phyloP scores from a whole-genome alignment of 2,888 invertebrate genomes.

The Atethmia centrago region DNA sequence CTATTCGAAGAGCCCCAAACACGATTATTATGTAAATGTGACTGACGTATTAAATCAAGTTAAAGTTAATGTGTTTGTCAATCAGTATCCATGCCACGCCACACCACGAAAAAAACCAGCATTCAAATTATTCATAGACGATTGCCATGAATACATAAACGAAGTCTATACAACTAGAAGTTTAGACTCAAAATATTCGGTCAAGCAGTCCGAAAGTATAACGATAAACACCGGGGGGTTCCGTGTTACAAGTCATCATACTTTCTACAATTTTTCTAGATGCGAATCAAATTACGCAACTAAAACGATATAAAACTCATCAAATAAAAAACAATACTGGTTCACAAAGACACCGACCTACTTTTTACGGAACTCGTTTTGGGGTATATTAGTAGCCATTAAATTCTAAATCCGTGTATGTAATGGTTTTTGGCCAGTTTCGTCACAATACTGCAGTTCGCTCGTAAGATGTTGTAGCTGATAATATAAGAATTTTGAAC shows the following conservation, averaged over 20 bases:
- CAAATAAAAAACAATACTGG: slow-evolving; percentile 31
- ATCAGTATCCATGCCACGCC: neutral
- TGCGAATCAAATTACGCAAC: slow-evolving; percentile 46
- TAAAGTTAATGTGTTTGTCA: slow-evolving; percentile 35
- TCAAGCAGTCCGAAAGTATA: slow-evolving; percentile 28
- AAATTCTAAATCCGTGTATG: slow-evolving; percentile 43
- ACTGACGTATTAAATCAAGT: slow-evolving; percentile 34
- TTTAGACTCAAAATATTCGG: slow-evolving; percentile 25
- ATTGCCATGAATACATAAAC: slow-evolving; percentile 17
- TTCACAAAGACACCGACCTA: slow-evolving; percentile 37
- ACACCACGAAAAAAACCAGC: slow-evolving; percentile 17
- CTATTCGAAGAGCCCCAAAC: slow-evolving; percentile 26
- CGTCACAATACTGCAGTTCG: slow-evolving; percentile 23
- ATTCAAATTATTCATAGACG: slow-evolving; percentile 28
- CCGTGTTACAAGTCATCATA: slow-evolving; percentile 41
- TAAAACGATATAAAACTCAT: slow-evolving; percentile 30
- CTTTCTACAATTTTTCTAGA: slow-evolving; percentile 48
- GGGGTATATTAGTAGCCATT: slow-evolving; percentile 46
- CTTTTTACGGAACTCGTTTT: slow-evolving; percentile 44
- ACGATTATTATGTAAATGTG: slow-evolving; percentile 31
- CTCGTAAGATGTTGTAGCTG: slow-evolving; percentile 37
- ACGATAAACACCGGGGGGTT: slow-evolving; percentile 20
- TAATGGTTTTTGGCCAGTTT: slow-evolving; percentile 41
- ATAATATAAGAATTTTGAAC: slow-evolving; percentile 35
- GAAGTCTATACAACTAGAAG: slow-evolving; percentile 33